phyloP scores from a whole-genome alignment of 2,888 invertebrate species.

The Lomographa bimaculata region DNA sequence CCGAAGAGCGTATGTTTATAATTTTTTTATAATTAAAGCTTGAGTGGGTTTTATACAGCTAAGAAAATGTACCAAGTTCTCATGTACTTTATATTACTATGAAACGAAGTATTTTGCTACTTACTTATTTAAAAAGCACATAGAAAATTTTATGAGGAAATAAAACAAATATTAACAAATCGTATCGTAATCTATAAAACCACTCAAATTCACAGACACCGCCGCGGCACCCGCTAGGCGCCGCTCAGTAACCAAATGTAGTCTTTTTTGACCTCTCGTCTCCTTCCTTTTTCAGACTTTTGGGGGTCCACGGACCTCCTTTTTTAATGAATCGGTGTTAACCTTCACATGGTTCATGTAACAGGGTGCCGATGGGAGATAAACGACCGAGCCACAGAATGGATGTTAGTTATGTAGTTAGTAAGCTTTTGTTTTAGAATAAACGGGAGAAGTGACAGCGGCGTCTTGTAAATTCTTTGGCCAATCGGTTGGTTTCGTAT shows the following conservation, averaged over 20 bases:
- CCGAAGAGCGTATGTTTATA: no score
- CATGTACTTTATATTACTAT: no score
- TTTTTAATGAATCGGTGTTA: constrained; percentile 83
- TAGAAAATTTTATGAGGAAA: no score
- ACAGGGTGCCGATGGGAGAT: constrained; percentile 82
- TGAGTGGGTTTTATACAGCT: no score
- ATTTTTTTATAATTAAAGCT: no score
- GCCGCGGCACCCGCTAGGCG: constrained; percentile 78
- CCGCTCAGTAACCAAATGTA: constrained; percentile 77
- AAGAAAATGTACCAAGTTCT: no score
- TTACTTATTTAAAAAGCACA: no score
- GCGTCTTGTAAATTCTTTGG: constrained; percentile 9
- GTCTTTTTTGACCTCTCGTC: constrained; percentile 57
- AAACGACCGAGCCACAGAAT: constrained; percentile 56
- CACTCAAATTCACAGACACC: constrained; percentile 74
- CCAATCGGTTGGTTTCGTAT: no score
- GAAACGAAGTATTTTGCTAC: no score
- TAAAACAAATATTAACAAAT: constrained; percentile 27
- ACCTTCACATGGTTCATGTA: constrained; percentile 79
- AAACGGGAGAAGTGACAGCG: constrained; percentile 73
- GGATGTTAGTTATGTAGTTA: no score
- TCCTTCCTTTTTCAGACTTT: constrained; percentile 77
- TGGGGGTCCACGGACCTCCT: constrained; percentile 75
- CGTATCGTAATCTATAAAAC: constrained; percentile 61
- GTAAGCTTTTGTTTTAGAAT: constrained; percentile 41